A percentile compares a stretch with the other conserved stretches of the same genome.
Evolutionary conservation across 2,888 invertebrate genomes (phyloP).

Genomic region (Sthenelais limicola): DNA sequence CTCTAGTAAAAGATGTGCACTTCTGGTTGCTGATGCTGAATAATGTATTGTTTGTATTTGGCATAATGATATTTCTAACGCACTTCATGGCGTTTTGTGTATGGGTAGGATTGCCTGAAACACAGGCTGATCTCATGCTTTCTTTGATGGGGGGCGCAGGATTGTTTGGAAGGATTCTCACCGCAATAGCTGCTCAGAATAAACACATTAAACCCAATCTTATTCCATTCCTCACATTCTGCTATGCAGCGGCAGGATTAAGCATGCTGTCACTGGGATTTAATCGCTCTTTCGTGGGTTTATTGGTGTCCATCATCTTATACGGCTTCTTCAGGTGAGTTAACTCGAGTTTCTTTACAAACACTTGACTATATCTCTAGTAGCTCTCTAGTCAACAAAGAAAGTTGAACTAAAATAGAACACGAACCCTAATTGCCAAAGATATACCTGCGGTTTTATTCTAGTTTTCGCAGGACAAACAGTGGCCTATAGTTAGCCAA

Average conservation of each 20-base stretch:
- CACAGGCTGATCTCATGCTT: not conserved
- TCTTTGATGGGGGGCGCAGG: constrained; percentile 11
- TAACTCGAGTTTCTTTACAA: no score
- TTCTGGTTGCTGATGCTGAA: constrained; percentile 13
- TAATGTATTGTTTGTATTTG: constrained; percentile 20
- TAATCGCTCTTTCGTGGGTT: not conserved
- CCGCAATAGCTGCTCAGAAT: constrained; percentile 13
- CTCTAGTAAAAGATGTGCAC: constrained; percentile 8
- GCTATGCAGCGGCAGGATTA: constrained; percentile 20
- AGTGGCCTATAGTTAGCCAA: no score
- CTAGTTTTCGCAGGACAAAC: no score
- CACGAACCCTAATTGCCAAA: no score
- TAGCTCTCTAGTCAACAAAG: no score
- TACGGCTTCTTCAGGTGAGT: constrained; percentile 32
- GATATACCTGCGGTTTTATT: no score
- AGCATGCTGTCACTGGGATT: constrained; percentile 5
- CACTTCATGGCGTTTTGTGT: not conserved
- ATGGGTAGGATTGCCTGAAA: not conserved
- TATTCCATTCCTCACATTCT: constrained; percentile 27
- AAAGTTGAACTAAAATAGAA: no score
- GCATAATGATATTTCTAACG: constrained; percentile 12
- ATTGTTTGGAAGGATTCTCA: constrained; percentile 1
- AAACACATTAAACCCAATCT: constrained; percentile 21
- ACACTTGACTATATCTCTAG: no score
- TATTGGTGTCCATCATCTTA: constrained; percentile 3